Conservation (phyloP, 1,140 invertebrate genomes). For the Meloidogyne floridensis region DNA sequence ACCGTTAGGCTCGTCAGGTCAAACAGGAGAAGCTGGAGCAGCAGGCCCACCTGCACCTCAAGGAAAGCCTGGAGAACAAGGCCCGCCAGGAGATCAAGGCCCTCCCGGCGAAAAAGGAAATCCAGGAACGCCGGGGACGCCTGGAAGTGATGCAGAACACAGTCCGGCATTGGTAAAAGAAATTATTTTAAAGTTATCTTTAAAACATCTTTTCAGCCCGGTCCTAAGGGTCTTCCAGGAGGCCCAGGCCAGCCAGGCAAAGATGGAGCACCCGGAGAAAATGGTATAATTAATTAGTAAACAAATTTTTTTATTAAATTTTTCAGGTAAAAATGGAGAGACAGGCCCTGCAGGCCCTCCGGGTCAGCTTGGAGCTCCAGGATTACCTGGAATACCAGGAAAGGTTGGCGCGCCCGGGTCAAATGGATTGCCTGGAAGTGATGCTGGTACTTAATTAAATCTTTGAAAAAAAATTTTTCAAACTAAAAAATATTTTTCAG, state of each 20-base stretch:
- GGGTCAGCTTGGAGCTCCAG: slow-evolving; percentile 31
- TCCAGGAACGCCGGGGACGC: neutral
- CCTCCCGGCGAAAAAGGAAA: neutral
- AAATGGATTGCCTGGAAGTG: slow-evolving; percentile 36
- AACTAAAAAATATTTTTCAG: neutral
- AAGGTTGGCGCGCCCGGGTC: slow-evolving; percentile 28
- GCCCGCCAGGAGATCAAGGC: slow-evolving; percentile 28
- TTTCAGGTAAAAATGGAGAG: neutral
- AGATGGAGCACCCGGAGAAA: slow-evolving; percentile 11
- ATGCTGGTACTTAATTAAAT: slow-evolving; percentile 25
- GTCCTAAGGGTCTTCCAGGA: slow-evolving; percentile 30
- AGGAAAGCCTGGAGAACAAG: slow-evolving; percentile 33
- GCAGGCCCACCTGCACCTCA: slow-evolving; percentile 30
- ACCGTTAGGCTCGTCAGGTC: neutral
- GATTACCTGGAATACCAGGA: slow-evolving; percentile 43
- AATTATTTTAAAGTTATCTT: neutral
- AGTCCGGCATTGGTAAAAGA: neutral
- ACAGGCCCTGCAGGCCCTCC: slow-evolving; percentile 18
- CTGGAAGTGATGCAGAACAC: slow-evolving; percentile 8
- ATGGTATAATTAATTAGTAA: neutral
- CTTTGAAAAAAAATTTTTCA: neutral
- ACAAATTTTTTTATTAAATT: neutral
- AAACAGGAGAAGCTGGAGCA: slow-evolving; percentile 27
- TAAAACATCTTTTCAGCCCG: slow-evolving; percentile 10
- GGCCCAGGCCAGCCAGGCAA: slow-evolving; percentile 26